Evolutionary conservation across 2,113 vertebrate genomes (phyloP).

Genomic region (Tragelaphus buxtoni): DNA sequence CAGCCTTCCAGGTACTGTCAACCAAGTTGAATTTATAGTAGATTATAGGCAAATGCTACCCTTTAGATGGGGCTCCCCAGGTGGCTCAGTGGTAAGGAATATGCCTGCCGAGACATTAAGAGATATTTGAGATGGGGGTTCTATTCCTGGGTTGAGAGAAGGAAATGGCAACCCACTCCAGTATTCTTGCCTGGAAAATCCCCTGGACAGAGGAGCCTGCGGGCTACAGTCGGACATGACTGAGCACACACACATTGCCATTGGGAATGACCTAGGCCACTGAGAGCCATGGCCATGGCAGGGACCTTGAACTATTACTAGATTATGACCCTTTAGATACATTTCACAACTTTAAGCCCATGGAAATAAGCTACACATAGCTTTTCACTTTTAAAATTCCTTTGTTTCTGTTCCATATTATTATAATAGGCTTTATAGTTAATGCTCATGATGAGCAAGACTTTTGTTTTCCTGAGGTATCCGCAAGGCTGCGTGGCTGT

Average conservation of each 20-base stretch:
- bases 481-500: background rate
- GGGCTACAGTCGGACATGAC: background rate
- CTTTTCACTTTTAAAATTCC: background rate
- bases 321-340: background rate
- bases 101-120: background rate
- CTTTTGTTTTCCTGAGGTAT: background rate
- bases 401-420: background rate
- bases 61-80: background rate
- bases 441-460: background rate
- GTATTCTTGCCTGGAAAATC: background rate
- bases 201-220: background rate
- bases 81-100: background rate
- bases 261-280: background rate
- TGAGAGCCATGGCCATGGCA: background rate
- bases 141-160: background rate
- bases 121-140: background rate
- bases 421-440: background rate
- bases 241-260: background rate
- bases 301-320: background rate
- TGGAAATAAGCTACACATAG: background rate
- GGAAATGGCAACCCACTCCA: background rate
- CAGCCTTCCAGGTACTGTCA: conserved; percentile 89
- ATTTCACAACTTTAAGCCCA: background rate
- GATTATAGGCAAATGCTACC: background rate
- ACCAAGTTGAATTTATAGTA: background rate